A percentile compares a stretch with the other conserved stretches of the same genome.
These are phyloP conservation scores for Centropus unirufus DNA, from an alignment of 2,113 vertebrate species.

Conservation along the genomic window DNA sequence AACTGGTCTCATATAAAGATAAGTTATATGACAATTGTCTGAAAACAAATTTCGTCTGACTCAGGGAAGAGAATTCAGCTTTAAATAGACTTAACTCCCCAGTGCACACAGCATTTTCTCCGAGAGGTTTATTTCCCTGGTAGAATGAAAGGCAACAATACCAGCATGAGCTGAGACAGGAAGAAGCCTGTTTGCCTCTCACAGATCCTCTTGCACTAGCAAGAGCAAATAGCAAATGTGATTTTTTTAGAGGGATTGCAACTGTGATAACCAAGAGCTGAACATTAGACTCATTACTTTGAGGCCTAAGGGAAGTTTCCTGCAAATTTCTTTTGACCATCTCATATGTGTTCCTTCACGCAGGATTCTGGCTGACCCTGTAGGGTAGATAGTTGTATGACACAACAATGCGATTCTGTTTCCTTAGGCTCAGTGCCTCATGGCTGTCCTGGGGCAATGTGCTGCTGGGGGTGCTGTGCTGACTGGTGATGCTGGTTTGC, in stretches of 20 bases:
- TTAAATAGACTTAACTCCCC: neutral
- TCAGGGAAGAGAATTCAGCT: neutral
- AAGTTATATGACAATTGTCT: neutral
- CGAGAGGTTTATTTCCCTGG: neutral
- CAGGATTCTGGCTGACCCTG: neutral
- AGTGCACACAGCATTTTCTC: neutral
- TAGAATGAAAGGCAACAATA: neutral
- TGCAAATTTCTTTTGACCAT: neutral
- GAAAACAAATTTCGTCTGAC: neutral
- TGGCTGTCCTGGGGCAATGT: neutral
- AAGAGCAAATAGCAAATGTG: neutral
- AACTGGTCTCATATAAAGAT: neutral
- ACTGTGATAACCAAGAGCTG: neutral
- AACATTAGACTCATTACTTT: neutral
- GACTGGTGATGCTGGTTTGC: neutral
- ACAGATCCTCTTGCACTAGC: neutral
- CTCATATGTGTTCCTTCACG: neutral
- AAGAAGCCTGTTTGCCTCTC: neutral
- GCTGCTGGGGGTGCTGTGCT: neutral
- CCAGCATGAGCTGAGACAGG: neutral
- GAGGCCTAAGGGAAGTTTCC: slow-evolving; percentile 1
- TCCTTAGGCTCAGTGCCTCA: neutral
- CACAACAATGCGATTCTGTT: neutral
- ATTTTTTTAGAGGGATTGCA: neutral
- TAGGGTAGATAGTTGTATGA: neutral